Evolutionary conservation across 2,797 vertebrate species (phyloP).

Genomic region (Phaenicophaeus curvirostris): DNA sequence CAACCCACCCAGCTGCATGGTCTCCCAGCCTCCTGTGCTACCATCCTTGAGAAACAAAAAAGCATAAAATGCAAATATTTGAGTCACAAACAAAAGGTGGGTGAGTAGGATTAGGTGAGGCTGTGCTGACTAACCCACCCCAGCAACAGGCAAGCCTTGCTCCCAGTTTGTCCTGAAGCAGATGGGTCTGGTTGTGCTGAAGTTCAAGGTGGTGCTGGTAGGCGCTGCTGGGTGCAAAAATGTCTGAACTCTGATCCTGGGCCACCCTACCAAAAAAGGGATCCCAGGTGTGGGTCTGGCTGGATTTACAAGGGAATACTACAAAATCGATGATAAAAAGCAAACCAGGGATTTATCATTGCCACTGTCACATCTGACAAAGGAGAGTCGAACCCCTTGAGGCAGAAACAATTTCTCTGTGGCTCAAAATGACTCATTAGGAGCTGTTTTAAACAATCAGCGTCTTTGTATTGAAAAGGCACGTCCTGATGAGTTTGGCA

Average conservation of each 20-base stretch:
- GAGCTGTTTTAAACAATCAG: slow-evolving; percentile 5
- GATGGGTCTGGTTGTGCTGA: neutral
- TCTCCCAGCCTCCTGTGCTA: neutral
- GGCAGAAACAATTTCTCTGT: slow-evolving; percentile 21
- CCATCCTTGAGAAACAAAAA: neutral
- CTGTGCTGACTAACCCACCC: slow-evolving; percentile 56
- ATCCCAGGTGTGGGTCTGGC: neutral
- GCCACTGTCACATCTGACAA: neutral
- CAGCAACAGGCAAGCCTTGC: neutral
- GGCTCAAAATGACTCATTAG: slow-evolving; percentile 49
- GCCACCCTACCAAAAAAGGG: neutral
- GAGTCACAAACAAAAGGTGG: slow-evolving; percentile 52
- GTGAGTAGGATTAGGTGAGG: slow-evolving; percentile 29
- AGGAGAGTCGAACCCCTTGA: neutral
- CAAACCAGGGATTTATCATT: neutral
- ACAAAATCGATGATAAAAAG: neutral
- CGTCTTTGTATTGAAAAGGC: slow-evolving; percentile 29
- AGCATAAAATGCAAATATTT: slow-evolving; percentile 27
- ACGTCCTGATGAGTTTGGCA: slow-evolving; percentile 13
- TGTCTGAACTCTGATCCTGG: neutral
- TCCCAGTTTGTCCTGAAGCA: slow-evolving; percentile 19
- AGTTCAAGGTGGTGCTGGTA: neutral
- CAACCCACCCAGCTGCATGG: slow-evolving; percentile 7
- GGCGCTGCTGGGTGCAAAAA: neutral
- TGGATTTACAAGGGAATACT: neutral